Evolutionary conservation across 2,888 invertebrate species (phyloP).

Genomic region (Philereme transversata): DNA sequence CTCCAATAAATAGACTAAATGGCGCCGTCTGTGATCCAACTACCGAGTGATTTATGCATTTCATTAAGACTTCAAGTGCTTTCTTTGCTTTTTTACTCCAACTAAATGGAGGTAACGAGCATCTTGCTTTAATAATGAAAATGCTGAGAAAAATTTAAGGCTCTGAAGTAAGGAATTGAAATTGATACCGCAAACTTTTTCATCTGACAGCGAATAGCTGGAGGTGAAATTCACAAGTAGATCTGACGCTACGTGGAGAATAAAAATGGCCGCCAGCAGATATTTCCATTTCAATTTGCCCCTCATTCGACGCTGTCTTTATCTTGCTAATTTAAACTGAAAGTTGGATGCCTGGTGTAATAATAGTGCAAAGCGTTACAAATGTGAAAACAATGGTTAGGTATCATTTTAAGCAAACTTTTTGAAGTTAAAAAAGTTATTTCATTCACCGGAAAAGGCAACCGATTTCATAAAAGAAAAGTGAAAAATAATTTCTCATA

Average conservation of each 20-base stretch:
- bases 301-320: conserved; percentile 48
- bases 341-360: conserved; percentile 38
- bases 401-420: conserved; percentile 4
- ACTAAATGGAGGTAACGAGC: conserved; percentile 71
- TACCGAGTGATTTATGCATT: conserved; percentile 71
- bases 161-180: conserved; percentile 60
- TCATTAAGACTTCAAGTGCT: conserved; percentile 70
- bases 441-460: conserved; percentile 17
- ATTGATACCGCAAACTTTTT: conserved; percentile 72
- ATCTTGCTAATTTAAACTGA: conserved; percentile 50
- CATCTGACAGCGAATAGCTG: conserved; percentile 55
- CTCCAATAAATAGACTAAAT: conserved; percentile 61
- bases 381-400: conserved; percentile 10
- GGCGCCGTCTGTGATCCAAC: conserved; percentile 62
- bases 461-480: conserved; percentile 25
- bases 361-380: conserved; percentile 28
- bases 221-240: conserved; percentile 47
- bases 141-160: conserved; percentile 51
- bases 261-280: conserved; percentile 47
- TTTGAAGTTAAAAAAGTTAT: conserved; percentile 18
- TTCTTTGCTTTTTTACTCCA: conserved; percentile 54
- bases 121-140: conserved; percentile 68
- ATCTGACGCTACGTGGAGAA: conserved; percentile 43
- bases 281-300: conserved; percentile 58
- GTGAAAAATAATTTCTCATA: conserved; percentile 35